A percentile compares a stretch with the other conserved stretches of the same genome.
Evolutionary conservation across 2,888 invertebrate species (phyloP).

Genomic region (Anoplius nigerrimus): DNA sequence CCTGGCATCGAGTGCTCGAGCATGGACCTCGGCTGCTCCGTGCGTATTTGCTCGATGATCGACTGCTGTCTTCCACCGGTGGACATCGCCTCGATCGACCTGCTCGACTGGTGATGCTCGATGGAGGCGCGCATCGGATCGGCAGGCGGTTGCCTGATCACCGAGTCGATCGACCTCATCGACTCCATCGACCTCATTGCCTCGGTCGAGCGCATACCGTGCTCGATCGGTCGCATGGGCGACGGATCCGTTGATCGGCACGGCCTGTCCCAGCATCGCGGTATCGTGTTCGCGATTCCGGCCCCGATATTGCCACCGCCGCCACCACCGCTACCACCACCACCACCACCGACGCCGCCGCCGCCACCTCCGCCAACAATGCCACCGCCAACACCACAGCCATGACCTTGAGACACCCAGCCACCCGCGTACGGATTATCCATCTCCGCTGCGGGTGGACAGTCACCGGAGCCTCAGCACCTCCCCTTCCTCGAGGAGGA

Average conservation of each 20-base stretch:
- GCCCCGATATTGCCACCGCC: no score
- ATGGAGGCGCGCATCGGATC: conserved; percentile 46
- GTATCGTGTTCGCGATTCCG: conserved; percentile 50
- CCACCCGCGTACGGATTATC: conserved; percentile 77
- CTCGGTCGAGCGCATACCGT: conserved; percentile 68
- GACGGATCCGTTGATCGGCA: conserved; percentile 72
- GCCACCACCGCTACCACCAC: conserved; percentile 29
- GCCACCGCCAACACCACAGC: conserved; percentile 32
- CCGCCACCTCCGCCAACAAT: conserved; percentile 43
- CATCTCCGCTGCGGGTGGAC: conserved; percentile 64
- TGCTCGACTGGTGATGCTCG: conserved; percentile 61
- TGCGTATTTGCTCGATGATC: conserved; percentile 50
- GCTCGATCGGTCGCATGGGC: conserved; percentile 71
- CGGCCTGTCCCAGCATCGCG: conserved; percentile 71
- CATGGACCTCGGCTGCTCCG: conserved; percentile 55
- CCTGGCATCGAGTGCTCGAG: conserved; percentile 54
- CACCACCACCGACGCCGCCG: conserved; percentile 40
- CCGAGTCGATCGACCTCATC: conserved; percentile 71
- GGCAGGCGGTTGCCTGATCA: conserved; percentile 60
- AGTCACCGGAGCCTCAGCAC: conserved; percentile 13
- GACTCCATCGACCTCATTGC: conserved; percentile 73
- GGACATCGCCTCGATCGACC: conserved; percentile 64
- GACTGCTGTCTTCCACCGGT: conserved; percentile 36
- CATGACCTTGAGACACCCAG: conserved; percentile 71
- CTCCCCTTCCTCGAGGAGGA: conserved; percentile 35